Conservation (phyloP, 2,888 invertebrate genomes). For the Drosophila gaucha region DNA sequence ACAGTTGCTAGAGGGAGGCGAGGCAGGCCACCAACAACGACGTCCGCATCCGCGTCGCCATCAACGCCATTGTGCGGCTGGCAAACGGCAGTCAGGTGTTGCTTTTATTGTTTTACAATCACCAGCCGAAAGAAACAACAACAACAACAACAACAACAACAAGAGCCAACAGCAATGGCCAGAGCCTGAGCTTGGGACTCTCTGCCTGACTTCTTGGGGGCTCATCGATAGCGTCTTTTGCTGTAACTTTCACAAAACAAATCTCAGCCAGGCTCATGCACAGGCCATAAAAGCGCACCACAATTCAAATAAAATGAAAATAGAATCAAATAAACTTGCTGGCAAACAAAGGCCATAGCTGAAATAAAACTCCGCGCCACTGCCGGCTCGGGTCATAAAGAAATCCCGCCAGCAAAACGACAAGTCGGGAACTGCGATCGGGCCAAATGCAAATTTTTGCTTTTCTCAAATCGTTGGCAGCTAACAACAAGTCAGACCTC, state of each 20-base stretch:
- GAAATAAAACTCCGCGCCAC: conserved; percentile 54
- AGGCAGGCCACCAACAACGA: conserved; percentile 60
- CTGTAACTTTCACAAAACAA: conserved; percentile 75
- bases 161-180: conserved; percentile 24
- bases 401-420: conserved; percentile 51
- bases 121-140: conserved; percentile 39
- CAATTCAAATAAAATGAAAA: conserved; percentile 80
- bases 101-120: conserved; percentile 80
- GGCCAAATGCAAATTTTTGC: conserved; percentile 69
- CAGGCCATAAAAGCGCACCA: conserved; percentile 75
- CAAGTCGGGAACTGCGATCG: conserved; percentile 63
- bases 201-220: conserved; percentile 38
- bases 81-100: conserved; percentile 77
- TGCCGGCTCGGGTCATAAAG: conserved; percentile 70
- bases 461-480: conserved; percentile 23
- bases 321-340: conserved; percentile 78
- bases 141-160: background rate
- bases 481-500: background rate
- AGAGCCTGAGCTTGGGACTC: conserved; percentile 10
- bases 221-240: conserved; percentile 57
- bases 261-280: conserved; percentile 65
- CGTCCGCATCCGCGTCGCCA: conserved; percentile 62
- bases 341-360: conserved; percentile 70
- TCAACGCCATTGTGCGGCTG: conserved; percentile 70
- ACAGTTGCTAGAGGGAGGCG: background rate